phyloP scores from a whole-genome alignment of 2,797 vertebrate genomes.

The Gymnoscopelus braueri region DNA sequence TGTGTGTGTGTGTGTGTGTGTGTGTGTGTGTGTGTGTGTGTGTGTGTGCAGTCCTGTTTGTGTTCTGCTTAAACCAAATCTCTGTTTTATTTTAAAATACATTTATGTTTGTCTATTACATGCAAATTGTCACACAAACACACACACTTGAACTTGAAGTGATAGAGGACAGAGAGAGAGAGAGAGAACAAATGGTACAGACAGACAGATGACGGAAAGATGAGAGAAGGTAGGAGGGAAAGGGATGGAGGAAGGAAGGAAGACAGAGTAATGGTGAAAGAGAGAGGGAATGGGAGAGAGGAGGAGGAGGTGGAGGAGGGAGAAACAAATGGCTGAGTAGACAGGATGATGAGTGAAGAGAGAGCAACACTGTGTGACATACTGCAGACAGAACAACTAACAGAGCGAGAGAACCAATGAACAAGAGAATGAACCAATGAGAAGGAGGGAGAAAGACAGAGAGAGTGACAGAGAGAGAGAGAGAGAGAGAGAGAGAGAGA shows the following conservation, averaged over 20 bases:
- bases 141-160: slow-evolving; percentile 17
- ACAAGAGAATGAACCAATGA: slow-evolving; percentile 50
- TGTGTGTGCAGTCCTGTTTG: no score
- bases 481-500: slow-evolving; percentile 21
- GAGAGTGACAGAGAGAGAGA: slow-evolving; percentile 47
- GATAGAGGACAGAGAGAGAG: slow-evolving; percentile 43
- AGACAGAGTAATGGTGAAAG: slow-evolving; percentile 20
- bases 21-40: neutral
- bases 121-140: neutral
- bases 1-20: slow-evolving; percentile 9
- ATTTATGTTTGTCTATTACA: neutral
- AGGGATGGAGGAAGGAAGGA: slow-evolving; percentile 21
- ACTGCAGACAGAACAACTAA: slow-evolving; percentile 79
- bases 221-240: neutral
- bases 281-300: neutral
- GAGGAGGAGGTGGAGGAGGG: slow-evolving; percentile 5
- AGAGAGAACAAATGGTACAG: slow-evolving; percentile 48
- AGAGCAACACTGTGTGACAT: slow-evolving; percentile 75
- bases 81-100: no score
- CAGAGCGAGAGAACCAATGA: slow-evolving; percentile 66
- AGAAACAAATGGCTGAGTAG: slow-evolving; percentile 69
- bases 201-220: slow-evolving; percentile 29
- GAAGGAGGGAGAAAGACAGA: slow-evolving; percentile 11
- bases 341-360: slow-evolving; percentile 72
- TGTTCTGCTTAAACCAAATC: neutral